Evolutionary conservation across 2,888 invertebrate species (phyloP), one percentile per base, ranked within the genome.

Genomic region (Euspilapteryx auroguttella): DNA sequence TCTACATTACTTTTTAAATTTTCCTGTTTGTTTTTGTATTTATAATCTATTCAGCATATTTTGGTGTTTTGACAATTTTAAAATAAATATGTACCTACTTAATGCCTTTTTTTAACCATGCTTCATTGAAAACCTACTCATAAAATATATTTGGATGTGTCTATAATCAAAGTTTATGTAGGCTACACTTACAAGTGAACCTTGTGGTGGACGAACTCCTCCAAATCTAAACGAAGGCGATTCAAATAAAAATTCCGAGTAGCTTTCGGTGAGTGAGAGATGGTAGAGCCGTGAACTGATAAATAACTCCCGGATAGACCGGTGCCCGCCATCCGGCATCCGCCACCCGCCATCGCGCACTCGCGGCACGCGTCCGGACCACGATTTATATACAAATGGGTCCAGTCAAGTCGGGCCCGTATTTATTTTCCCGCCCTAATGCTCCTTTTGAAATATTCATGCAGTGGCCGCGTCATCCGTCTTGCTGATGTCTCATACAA

Each of bases 371-470:
- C 53, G 45, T 44, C 47, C 22, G 45, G 45, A 53, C 56, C 46
- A 57, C 63, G 64, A 69, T 69, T 69, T 68, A 68, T 68, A 63
- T 57, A 68, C 62, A 62, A 59, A 65, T 62, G 59, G 63, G 65
- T 55, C 56, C 61, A 58, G 52, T 51, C 49, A 58, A 62, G 59
- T 56, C 57, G 46, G 52, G 54, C 61, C 61, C 69, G 68, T 71
- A 68, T 71, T 68, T 69, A 68, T 68, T 68, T 63, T 62, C 57
- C 49, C 49, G 56, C 53, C 63, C 63, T 68, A 69, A 73, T 69
- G 62, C 59, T 51, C 47, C 58, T 59, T 42, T 47, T 71, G 69
- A 73, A 69, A 73, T 73, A 73, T 73, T 71, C 69, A 73, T 71
- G 54, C 44, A 51, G 52, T 66, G 61, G 53, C 63, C 66, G 55